Percentiles rank a stretch among this genome's conserved stretches.
These are phyloP conservation scores for Clavelina lepadiformis DNA, from an alignment of 23 tunicate species.

Conservation along the genomic window DNA sequence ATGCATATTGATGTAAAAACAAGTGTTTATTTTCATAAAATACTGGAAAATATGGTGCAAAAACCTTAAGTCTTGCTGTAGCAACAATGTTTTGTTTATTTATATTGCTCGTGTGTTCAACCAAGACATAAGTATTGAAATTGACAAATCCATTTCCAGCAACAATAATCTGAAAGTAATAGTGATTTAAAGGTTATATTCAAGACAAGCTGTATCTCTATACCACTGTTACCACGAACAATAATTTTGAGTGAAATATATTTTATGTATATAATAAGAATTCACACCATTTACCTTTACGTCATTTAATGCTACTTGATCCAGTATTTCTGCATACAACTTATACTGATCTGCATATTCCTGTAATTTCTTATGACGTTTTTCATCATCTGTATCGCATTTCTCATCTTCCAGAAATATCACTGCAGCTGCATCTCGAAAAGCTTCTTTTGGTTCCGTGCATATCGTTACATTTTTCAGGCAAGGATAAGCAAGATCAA, in stretches of 20 bases:
- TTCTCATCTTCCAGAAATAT: slow-evolving; percentile 60
- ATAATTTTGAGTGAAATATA: no score
- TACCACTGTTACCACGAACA: no score
- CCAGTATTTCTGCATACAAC: slow-evolving; percentile 39
- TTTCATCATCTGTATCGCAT: slow-evolving; percentile 17
- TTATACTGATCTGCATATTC: slow-evolving; percentile 30
- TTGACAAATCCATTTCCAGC: slow-evolving; percentile 74
- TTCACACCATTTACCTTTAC: slow-evolving; percentile 26
- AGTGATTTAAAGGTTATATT: no score
- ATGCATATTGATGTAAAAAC: not conserved
- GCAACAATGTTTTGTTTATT: slow-evolving; percentile 77
- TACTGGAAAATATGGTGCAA: not conserved
- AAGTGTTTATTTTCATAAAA: not conserved
- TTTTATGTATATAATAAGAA: not conserved
- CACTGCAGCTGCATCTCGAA: slow-evolving; percentile 51
- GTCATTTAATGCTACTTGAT: slow-evolving; percentile 33
- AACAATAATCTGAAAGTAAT: slow-evolving; percentile 48
- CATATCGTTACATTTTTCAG: slow-evolving; percentile 29
- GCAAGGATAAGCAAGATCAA: slow-evolving; percentile 68
- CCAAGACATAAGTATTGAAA: slow-evolving; percentile 54
- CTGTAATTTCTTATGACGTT: slow-evolving; percentile 19
- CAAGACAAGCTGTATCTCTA: no score
- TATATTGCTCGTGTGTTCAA: slow-evolving; percentile 46
- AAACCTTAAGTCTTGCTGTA: slow-evolving; percentile 66
- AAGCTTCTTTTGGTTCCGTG: slow-evolving; percentile 23